A percentile compares a stretch with the other conserved stretches of the same genome.
Evolutionary conservation across 2,113 vertebrate genomes (phyloP).

Genomic region (Phrynocephalus versicolor): DNA sequence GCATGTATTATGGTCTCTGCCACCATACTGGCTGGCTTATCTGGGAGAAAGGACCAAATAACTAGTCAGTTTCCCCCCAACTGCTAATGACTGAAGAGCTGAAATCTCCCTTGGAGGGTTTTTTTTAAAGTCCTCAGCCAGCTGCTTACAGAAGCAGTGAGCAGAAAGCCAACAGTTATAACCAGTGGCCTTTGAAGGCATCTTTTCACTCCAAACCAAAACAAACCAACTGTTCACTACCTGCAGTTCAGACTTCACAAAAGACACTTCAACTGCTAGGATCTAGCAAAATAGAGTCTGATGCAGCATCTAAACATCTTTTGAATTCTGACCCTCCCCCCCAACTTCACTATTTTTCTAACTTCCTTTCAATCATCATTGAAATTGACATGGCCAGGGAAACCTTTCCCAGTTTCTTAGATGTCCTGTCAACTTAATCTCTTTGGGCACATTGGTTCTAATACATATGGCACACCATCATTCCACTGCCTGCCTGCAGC

Average conservation of each 20-base stretch:
- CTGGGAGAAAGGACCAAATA: too few species aligned
- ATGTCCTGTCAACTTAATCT: neutral
- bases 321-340: neutral
- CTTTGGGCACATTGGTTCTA: neutral
- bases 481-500: too few species aligned
- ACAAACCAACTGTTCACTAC: too few species aligned
- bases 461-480: neutral
- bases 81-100: too few species aligned
- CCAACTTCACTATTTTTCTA: neutral
- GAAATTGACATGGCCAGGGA: neutral
- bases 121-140: neutral
- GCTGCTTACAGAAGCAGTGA: neutral
- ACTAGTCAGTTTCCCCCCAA: too few species aligned
- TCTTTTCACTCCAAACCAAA: neutral
- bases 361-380: neutral
- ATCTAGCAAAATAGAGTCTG: neutral
- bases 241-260: too few species aligned
- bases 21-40: too few species aligned
- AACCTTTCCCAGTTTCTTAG: neutral
- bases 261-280: too few species aligned
- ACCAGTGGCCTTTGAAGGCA: neutral
- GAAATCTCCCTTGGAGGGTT: too few species aligned
- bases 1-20: neutral
- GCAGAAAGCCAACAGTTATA: neutral
- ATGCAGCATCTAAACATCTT: neutral